These are phyloP conservation scores for Eucidaris tribuloides DNA, from an alignment of 35 echinoderm and acorn worm species.

Conservation along the genomic window DNA sequence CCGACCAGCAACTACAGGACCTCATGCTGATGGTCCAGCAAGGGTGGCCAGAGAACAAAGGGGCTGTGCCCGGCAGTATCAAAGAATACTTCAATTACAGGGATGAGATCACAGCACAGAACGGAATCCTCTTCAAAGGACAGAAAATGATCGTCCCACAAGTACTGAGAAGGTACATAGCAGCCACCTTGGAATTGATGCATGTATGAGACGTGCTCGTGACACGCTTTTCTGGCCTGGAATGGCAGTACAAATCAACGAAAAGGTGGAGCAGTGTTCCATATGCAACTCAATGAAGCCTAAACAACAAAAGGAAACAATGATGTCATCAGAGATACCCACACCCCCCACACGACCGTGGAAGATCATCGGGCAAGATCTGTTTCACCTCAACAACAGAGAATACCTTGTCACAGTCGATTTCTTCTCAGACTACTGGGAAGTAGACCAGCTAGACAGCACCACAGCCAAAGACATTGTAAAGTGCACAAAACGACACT, in stretches of 20 bases:
- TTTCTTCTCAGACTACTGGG: slow-evolving; percentile 40
- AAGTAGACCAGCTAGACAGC: slow-evolving; percentile 30
- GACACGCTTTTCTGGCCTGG: slow-evolving; percentile 48
- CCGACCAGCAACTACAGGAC: slow-evolving; percentile 22
- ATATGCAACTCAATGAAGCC: slow-evolving; percentile 29
- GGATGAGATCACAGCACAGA: slow-evolving; percentile 69
- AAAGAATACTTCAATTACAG: slow-evolving; percentile 32
- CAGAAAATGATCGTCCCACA: slow-evolving; percentile 32
- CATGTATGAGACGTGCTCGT: slow-evolving; percentile 29
- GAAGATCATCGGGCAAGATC: slow-evolving; percentile 38
- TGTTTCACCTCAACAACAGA: slow-evolving; percentile 19
- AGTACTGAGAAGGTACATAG: slow-evolving; percentile 22
- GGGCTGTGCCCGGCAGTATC: slow-evolving; percentile 18
- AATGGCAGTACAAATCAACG: slow-evolving; percentile 38
- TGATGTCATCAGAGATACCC: slow-evolving; percentile 32
- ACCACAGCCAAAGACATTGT: slow-evolving; percentile 15
- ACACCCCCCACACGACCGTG: slow-evolving; percentile 22
- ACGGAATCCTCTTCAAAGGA: slow-evolving; percentile 34
- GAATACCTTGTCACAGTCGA: slow-evolving; percentile 63
- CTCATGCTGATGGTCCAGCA: slow-evolving; percentile 15
- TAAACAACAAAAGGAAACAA: slow-evolving; percentile 33
- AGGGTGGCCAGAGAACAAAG: slow-evolving; percentile 43
- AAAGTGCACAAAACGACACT: slow-evolving; percentile 22
- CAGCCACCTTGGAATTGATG: slow-evolving; percentile 37
- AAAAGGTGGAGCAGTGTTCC: slow-evolving; percentile 12